These are phyloP conservation scores for Chondrosia reniformis DNA, from an alignment of 37 sponge, comb jelly and placozoan species.

Conservation along the genomic window DNA sequence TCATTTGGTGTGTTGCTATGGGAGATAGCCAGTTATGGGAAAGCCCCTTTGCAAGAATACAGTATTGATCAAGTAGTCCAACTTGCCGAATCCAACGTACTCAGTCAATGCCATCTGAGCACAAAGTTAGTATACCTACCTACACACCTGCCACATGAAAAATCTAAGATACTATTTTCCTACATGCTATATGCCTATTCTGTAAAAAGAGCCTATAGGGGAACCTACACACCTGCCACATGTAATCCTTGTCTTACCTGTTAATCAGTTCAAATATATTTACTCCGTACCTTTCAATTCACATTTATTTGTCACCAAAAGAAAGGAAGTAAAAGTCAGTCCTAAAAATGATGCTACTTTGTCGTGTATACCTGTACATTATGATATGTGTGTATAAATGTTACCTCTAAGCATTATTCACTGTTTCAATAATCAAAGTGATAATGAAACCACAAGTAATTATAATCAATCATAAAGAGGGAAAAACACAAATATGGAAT, in stretches of 20 bases:
- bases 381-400: neutral
- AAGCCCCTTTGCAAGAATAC: conserved; percentile 19
- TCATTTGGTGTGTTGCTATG: conserved; percentile 66
- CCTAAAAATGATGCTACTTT: neutral
- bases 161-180: too few relatives aligned
- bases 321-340: neutral
- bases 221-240: neutral
- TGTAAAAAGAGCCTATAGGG: too few relatives aligned
- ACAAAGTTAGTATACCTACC: neutral
- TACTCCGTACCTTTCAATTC: too few relatives aligned
- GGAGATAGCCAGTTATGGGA: conserved; percentile 64
- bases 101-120: conserved; percentile 4
- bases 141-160: neutral
- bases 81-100: conserved; percentile 23
- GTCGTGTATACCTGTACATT: neutral
- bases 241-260: neutral
- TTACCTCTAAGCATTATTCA: too few relatives aligned
- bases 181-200: too few relatives aligned
- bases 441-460: too few relatives aligned
- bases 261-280: neutral
- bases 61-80: conserved; percentile 29
- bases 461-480: too few relatives aligned
- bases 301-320: too few relatives aligned
- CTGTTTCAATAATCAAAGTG: too few relatives aligned
- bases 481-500: too few relatives aligned